phyloP scores from a whole-genome alignment of 2,888 invertebrate genomes.

The Peribatodes rhomboidaria region DNA sequence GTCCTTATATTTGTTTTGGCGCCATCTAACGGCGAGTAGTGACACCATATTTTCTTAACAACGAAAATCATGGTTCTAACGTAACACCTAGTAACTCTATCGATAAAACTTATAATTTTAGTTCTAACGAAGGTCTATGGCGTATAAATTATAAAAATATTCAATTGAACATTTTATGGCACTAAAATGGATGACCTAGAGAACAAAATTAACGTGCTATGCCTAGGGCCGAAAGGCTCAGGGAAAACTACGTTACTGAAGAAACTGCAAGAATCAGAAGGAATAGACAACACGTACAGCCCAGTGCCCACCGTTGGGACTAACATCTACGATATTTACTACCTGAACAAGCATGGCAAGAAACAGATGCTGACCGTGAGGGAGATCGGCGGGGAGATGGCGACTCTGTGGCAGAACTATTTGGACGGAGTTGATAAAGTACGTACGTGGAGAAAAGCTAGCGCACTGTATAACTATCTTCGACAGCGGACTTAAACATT shows the following conservation, averaged over 20 bases:
- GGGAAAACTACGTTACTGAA: slow-evolving; percentile 93
- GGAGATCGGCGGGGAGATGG: slow-evolving; percentile 94
- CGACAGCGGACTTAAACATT: neutral
- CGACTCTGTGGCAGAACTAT: slow-evolving; percentile 93
- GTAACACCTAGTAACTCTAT: slow-evolving; percentile 51
- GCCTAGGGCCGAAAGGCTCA: slow-evolving; percentile 92
- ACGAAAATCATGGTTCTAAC: neutral
- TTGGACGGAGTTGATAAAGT: slow-evolving; percentile 88
- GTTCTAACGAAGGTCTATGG: neutral
- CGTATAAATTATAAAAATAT: neutral
- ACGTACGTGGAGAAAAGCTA: slow-evolving; percentile 29
- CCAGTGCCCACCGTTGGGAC: slow-evolving; percentile 94
- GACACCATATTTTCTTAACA: slow-evolving; percentile 44
- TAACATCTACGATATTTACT: slow-evolving; percentile 89
- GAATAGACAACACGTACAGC: slow-evolving; percentile 91
- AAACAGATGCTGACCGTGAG: slow-evolving; percentile 87
- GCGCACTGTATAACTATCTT: neutral
- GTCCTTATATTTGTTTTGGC: slow-evolving; percentile 19
- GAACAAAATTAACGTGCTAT: slow-evolving; percentile 84
- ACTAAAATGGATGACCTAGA: slow-evolving; percentile 73
- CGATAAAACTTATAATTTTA: slow-evolving; percentile 52
- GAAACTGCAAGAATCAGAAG: slow-evolving; percentile 89
- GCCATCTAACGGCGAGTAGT: slow-evolving; percentile 70
- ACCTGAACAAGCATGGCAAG: slow-evolving; percentile 80
- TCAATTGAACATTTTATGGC: too few species aligned